A percentile compares a stretch with the other conserved stretches of the same genome.
Evolutionary conservation across 2,888 invertebrate species (phyloP).

Genomic region (Dione vanillae): DNA sequence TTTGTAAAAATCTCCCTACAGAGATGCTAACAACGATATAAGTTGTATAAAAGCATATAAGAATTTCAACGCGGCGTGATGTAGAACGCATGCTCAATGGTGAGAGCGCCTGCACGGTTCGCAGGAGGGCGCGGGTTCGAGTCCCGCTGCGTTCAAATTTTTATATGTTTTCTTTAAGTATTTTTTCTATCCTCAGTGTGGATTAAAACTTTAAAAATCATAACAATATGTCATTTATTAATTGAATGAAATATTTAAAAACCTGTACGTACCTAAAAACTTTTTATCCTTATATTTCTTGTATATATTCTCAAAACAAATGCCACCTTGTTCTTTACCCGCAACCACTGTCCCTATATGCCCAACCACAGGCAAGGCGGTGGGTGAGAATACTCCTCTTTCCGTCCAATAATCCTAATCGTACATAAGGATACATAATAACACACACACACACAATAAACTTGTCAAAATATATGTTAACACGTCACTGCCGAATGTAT

Average conservation of each 20-base stretch:
- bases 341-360: slow-evolving; percentile 71
- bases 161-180: no score
- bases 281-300: slow-evolving; percentile 67
- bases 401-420: slow-evolving; percentile 77
- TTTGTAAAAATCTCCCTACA: no score
- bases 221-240: no score
- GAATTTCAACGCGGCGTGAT: no score
- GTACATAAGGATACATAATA: slow-evolving; percentile 66
- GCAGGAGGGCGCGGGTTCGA: no score
- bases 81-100: no score
- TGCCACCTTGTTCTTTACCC: slow-evolving; percentile 76
- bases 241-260: neutral
- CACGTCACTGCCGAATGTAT: slow-evolving; percentile 60
- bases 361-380: slow-evolving; percentile 72
- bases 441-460: slow-evolving; percentile 51
- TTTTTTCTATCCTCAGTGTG: no score
- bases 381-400: slow-evolving; percentile 72
- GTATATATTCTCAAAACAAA: slow-evolving; percentile 75
- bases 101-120: no score
- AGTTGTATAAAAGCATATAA: no score
- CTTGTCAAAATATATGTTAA: slow-evolving; percentile 61
- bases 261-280: slow-evolving; percentile 67
- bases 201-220: no score
- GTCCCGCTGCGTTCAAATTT: no score
- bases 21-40: no score